Conservation (phyloP, 2,888 invertebrate species). For the Drosophila recens region DNA sequence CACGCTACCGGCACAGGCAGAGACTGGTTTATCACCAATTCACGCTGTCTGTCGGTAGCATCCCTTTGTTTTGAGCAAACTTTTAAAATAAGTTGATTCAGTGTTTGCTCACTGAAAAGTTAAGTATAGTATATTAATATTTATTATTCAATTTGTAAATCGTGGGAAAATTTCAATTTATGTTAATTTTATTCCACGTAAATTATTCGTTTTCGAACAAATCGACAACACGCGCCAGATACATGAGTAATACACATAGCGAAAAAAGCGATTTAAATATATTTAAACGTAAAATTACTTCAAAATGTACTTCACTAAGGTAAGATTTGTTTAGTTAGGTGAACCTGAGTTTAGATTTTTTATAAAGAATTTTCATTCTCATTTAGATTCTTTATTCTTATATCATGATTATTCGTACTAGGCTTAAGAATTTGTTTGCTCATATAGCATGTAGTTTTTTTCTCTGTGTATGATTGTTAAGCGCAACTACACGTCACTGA, state of each 20-base stretch:
- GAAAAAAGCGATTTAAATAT: no score
- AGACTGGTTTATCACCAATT: slow-evolving; percentile 64
- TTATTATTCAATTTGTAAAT: slow-evolving; percentile 38
- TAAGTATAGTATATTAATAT: slow-evolving; percentile 12
- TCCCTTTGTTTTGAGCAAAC: slow-evolving; percentile 40
- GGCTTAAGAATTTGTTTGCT: no score
- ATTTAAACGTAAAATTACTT: no score
- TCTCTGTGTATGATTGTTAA: slow-evolving; percentile 8
- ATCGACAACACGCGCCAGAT: slow-evolving; percentile 72
- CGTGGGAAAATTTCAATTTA: slow-evolving; percentile 71
- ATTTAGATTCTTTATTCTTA: no score
- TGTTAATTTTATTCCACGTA: slow-evolving; percentile 64
- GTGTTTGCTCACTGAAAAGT: slow-evolving; percentile 26
- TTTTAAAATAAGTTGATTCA: slow-evolving; percentile 30
- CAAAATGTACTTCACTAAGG: no score
- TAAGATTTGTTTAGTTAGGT: no score
- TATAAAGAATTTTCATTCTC: no score
- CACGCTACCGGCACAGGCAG: slow-evolving; percentile 39
- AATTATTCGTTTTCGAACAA: slow-evolving; percentile 44
- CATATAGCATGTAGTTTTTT: no score
- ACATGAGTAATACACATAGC: slow-evolving; percentile 55
- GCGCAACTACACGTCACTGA: slow-evolving; percentile 61
- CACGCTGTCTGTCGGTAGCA: slow-evolving; percentile 22
- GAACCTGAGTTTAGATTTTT: no score
- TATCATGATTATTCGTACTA: no score